Percentiles rank a stretch among this genome's conserved stretches.
Evolutionary conservation across 92 coral and sea anemone genomes (phyloP).

Genomic region (Phymanthus crucifer): DNA sequence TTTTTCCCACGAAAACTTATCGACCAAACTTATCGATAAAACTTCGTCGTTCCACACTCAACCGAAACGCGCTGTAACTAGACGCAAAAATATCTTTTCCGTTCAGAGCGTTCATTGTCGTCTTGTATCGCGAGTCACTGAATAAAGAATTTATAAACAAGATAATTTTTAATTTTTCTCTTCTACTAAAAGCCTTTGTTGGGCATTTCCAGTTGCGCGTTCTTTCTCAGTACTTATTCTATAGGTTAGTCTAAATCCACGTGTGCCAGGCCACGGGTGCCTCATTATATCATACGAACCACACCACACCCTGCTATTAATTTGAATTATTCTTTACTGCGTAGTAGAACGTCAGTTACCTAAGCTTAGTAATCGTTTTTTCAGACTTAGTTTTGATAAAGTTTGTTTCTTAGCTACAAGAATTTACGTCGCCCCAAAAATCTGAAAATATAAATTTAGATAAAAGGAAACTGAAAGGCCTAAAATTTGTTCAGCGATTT

Average conservation of each 20-base stretch:
- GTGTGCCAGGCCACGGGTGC: conserved; percentile 6
- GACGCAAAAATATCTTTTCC: not conserved
- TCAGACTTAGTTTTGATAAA: not conserved
- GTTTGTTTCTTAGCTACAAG: not conserved
- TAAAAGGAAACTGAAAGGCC: not conserved
- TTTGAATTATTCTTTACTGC: not conserved
- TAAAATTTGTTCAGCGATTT: not conserved
- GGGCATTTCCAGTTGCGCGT: not conserved
- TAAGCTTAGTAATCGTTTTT: not conserved
- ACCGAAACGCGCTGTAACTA: no score
- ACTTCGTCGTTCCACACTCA: no score
- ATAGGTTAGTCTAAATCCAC: not conserved
- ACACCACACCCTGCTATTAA: not conserved
- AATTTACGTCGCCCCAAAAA: not conserved
- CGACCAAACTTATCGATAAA: no score
- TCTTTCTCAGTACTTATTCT: not conserved
- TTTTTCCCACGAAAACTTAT: no score
- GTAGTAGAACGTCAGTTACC: not conserved
- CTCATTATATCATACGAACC: not conserved
- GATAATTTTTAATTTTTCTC: not conserved
- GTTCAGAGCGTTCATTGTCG: not conserved
- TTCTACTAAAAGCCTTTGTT: not conserved
- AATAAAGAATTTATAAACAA: not conserved
- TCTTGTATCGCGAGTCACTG: not conserved
- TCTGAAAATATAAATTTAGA: not conserved